Evolutionary conservation across 2,797 vertebrate genomes (phyloP), one percentile per base, ranked within the genome.

Genomic region (Peromyscus nudipes): DNA sequence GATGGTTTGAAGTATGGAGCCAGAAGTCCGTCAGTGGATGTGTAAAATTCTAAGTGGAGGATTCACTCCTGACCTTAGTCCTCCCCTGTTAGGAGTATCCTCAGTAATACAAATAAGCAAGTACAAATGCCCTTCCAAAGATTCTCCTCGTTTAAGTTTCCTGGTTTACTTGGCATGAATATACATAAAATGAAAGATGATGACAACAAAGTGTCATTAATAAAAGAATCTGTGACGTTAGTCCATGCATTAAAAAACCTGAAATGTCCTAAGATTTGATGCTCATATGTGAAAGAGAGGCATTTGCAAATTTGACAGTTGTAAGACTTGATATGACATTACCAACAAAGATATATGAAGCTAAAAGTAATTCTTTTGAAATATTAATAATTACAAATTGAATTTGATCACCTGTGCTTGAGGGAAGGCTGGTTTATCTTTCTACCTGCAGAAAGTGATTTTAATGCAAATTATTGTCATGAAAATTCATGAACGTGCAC

Each of bases 301-400:
- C 93, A 37, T 95, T 87, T 87, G 80, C 23, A 92, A 49, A 93
- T 93, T 92, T 88, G 65, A 79, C 62, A 62, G 40, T 94, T 21
- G 57, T 31, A 95, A 96, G 69, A 85, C 73, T 62, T 94, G 52
- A 79, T 57, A 55, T 77, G 46, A 37, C 17, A 62, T 93, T 85
- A 52, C 46, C 62, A 83, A 21, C 43, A 94, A 92, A 76, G 79
- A 95, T 12, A 40, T 69, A 6, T 89, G 64, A 96, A 64, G 7
- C 69, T 84, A 12, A 93, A 79, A 96, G 69, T 86, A 96, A 96
- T 55, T 94, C 92, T 92, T 82, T 31, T 92, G 73, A 96, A 85
- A 88, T 90, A 76, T 71, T 93, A 84, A 14, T 82, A 87, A 92
- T 97, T 96, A 77, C 96, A 89, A 95, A 52, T 96, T 75, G 37